These are phyloP conservation scores for Enteromius paludinosus DNA, from an alignment of 2,797 vertebrate genomes.

Conservation along the genomic window DNA sequence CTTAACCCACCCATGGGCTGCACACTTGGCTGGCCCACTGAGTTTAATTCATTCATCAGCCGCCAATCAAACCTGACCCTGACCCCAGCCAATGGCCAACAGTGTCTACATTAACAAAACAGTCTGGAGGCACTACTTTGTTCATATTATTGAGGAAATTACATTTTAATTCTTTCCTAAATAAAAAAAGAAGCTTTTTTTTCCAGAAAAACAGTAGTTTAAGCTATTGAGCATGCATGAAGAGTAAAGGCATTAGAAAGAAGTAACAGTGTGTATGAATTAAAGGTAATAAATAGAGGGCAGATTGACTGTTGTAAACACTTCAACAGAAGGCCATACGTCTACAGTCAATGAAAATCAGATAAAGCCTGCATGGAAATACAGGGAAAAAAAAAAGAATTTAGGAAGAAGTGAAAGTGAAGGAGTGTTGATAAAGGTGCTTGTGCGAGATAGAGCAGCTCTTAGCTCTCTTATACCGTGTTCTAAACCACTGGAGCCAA, in stretches of 20 bases:
- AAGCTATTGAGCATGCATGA: background rate
- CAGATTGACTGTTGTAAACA: background rate
- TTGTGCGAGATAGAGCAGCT: slow-evolving; percentile 56
- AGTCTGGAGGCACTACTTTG: slow-evolving; percentile 5
- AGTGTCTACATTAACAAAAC: slow-evolving; percentile 24
- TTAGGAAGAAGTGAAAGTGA: slow-evolving; percentile 18
- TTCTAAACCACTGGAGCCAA: slow-evolving; percentile 52
- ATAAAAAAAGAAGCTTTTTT: background rate
- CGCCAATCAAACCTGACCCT: slow-evolving; percentile 46
- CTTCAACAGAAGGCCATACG: background rate
- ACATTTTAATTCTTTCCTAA: background rate
- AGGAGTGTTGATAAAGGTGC: slow-evolving; percentile 56
- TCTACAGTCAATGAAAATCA: slow-evolving; percentile 12
- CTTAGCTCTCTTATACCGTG: slow-evolving; percentile 45
- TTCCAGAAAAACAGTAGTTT: background rate
- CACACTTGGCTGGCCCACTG: slow-evolving; percentile 24
- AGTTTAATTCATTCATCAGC: slow-evolving; percentile 44
- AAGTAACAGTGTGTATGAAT: background rate
- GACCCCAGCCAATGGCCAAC: slow-evolving; percentile 21
- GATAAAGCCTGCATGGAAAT: background rate
- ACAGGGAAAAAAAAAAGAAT: slow-evolving; percentile 1
- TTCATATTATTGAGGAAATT: slow-evolving; percentile 7
- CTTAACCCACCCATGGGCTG: slow-evolving; percentile 27
- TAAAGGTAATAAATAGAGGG: background rate
- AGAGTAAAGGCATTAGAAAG: background rate